Conservation (phyloP, 1,140 invertebrate species). For the Bilobella aurantiaca region DNA sequence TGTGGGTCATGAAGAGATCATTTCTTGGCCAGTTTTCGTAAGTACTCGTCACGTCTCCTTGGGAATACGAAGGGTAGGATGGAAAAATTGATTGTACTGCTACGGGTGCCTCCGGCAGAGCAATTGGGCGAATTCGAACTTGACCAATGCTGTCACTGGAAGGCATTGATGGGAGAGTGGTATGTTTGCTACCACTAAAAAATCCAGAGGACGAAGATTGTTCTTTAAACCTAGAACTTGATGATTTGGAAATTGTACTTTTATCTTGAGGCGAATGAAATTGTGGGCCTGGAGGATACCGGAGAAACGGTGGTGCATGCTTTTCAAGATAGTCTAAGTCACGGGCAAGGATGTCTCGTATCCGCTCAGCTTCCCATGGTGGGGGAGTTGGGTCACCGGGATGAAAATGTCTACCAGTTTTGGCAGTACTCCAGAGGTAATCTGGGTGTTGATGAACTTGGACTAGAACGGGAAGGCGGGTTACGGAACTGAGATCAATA, state of each 20-base stretch:
- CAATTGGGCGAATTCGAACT: conserved; percentile 32
- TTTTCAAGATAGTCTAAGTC: conserved; percentile 35
- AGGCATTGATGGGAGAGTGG: conserved; percentile 20
- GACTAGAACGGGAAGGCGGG: conserved; percentile 35
- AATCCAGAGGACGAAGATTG: conserved; percentile 32
- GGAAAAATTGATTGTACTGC: conserved; percentile 14
- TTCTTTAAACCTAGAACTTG: conserved; percentile 22
- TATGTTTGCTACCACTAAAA: conserved; percentile 34
- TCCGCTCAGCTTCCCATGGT: conserved; percentile 34
- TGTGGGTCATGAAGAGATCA: conserved; percentile 21
- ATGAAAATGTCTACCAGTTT: conserved; percentile 35
- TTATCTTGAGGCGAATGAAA: background rate
- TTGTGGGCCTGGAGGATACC: conserved; percentile 7
- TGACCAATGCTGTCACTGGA: conserved; percentile 21
- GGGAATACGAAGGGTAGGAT: conserved; percentile 17
- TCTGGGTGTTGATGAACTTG: conserved; percentile 36
- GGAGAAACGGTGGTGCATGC: conserved; percentile 33
- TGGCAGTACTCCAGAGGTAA: conserved; percentile 34
- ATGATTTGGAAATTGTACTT: background rate
- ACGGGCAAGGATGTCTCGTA: conserved; percentile 32
- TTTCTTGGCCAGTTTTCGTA: conserved; percentile 34
- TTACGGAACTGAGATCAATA: conserved; percentile 28
- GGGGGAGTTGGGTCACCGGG: conserved; percentile 24
- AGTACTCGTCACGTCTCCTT: conserved; percentile 23
- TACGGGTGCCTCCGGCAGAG: conserved; percentile 25